These are phyloP conservation scores for Acanthurus leucopareius DNA, from an alignment of 2,797 vertebrate genomes.

Conservation along the genomic window DNA sequence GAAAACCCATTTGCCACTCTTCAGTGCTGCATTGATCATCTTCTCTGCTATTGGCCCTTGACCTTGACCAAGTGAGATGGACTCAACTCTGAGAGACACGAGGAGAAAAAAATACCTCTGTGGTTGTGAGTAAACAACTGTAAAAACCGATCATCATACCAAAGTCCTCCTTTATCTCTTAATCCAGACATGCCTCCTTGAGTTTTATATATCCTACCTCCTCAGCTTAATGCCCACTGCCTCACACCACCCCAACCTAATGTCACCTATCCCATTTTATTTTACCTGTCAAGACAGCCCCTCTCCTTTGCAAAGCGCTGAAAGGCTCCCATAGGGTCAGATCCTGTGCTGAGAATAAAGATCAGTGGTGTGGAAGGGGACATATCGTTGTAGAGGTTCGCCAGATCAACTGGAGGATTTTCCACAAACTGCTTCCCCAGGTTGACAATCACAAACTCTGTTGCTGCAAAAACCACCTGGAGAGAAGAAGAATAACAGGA, in stretches of 20 bases:
- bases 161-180: background rate
- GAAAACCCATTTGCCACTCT: slow-evolving; percentile 89
- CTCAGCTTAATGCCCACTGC: background rate
- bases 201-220: background rate
- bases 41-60: slow-evolving; percentile 91
- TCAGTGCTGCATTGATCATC: slow-evolving; percentile 87
- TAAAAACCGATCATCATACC: background rate
- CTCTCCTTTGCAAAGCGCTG: slow-evolving; percentile 89
- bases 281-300: slow-evolving; percentile 86
- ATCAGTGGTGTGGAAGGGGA: slow-evolving; percentile 85
- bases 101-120: background rate
- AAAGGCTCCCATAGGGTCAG: slow-evolving; percentile 90
- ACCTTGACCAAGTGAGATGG: slow-evolving; percentile 90
- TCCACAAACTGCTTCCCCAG: slow-evolving; percentile 89
- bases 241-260: no score
- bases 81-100: slow-evolving; percentile 83
- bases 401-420: slow-evolving; percentile 88
- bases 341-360: slow-evolving; percentile 91
- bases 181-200: slow-evolving; percentile 6
- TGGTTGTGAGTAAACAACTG: background rate
- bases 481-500: background rate
- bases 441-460: slow-evolving; percentile 87
- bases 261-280: background rate
- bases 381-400: slow-evolving; percentile 87
- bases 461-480: slow-evolving; percentile 87